Conservation (phyloP, 2,113 vertebrate species). For the Oplegnathus fasciatus region DNA sequence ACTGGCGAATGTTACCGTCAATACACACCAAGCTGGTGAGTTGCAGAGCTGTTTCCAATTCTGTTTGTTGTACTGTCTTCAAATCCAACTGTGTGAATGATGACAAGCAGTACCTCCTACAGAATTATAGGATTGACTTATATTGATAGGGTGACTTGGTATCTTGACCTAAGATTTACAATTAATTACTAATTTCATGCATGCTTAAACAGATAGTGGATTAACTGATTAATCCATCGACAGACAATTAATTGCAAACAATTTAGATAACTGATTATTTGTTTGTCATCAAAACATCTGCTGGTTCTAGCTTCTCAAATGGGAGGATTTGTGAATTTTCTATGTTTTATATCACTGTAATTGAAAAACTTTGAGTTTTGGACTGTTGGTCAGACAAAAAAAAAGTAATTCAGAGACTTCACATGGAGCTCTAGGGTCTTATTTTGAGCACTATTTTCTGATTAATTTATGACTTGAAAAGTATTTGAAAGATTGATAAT, state of each 20-base stretch:
- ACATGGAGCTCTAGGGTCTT: background rate
- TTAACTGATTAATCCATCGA: background rate
- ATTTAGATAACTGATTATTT: background rate
- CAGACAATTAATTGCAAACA: background rate
- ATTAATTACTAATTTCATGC: background rate
- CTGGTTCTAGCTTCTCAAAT: background rate
- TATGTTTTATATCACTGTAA: background rate
- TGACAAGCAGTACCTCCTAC: background rate
- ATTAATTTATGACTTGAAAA: background rate
- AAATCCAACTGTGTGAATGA: background rate
- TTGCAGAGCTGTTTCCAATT: constrained; percentile 47
- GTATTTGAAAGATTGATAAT: background rate
- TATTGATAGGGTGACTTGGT: background rate
- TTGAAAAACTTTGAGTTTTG: background rate
- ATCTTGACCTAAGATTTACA: background rate
- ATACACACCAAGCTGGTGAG: constrained; percentile 95
- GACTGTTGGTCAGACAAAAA: background rate
- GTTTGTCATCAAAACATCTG: background rate
- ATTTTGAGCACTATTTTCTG: background rate
- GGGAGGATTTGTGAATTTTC: background rate
- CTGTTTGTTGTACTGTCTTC: constrained; percentile 22
- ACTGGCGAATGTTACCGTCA: constrained; percentile 92
- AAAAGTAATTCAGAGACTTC: background rate
- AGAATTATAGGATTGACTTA: background rate
- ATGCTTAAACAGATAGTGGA: background rate